Conservation (phyloP, 2,888 invertebrate species). For the Megaustenia siamemsis region DNA sequence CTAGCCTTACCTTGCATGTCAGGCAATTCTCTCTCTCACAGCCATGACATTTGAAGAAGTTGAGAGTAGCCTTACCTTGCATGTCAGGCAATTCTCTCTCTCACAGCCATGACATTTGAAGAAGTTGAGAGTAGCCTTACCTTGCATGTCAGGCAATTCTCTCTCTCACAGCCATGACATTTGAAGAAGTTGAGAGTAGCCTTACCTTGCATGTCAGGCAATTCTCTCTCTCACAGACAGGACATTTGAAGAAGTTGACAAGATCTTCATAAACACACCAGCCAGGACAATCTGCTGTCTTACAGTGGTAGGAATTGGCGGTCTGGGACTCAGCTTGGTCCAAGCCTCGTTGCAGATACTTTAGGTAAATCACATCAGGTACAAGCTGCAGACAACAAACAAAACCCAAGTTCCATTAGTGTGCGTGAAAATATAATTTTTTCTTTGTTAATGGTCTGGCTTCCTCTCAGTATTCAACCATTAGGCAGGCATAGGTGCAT, state of each 20-base stretch:
- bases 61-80: conserved; percentile 84
- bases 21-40: conserved; percentile 90
- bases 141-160: conserved; percentile 93
- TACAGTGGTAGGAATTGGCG: conserved; percentile 91
- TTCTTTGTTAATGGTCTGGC: no score
- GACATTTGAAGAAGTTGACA: conserved; percentile 90
- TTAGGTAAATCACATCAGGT: conserved; percentile 86
- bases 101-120: conserved; percentile 92
- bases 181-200: conserved; percentile 70
- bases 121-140: conserved; percentile 83
- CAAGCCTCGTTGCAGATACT: conserved; percentile 89
- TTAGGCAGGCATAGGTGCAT: no score
- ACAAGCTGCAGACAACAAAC: conserved; percentile 66
- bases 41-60: conserved; percentile 90
- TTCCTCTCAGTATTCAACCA: no score
- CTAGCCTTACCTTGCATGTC: conserved; percentile 85
- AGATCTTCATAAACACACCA: conserved; percentile 94
- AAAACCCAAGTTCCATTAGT: no score
- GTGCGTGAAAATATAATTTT: no score
- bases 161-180: conserved; percentile 89
- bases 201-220: conserved; percentile 89
- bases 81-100: conserved; percentile 90
- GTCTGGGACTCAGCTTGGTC: conserved; percentile 90
- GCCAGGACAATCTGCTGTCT: conserved; percentile 91
- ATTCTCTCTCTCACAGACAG: conserved; percentile 89